A percentile compares a stretch with the other conserved stretches of the same genome.
These are phyloP conservation scores for Pluvialis apricaria DNA, from an alignment of 2,113 vertebrate genomes.

Conservation along the genomic window DNA sequence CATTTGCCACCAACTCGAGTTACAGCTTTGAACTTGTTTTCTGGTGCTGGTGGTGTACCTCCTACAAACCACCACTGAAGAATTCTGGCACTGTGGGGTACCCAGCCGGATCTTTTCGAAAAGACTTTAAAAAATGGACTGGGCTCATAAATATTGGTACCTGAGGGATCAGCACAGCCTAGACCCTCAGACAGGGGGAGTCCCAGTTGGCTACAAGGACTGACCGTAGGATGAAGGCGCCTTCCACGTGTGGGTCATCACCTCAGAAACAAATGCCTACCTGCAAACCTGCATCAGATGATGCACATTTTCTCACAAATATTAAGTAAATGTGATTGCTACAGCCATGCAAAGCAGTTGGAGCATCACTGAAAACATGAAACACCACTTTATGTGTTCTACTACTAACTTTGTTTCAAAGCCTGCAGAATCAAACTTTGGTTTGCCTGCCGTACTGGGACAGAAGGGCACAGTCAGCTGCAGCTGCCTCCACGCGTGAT, in stretches of 20 bases:
- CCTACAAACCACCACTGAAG: background rate
- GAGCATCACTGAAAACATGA: background rate
- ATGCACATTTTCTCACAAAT: background rate
- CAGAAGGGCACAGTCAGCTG: background rate
- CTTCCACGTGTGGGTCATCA: no score
- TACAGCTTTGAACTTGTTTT: background rate
- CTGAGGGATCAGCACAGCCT: no score
- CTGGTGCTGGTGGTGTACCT: background rate
- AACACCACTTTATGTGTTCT: background rate
- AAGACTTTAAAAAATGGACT: background rate
- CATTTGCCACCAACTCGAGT: background rate
- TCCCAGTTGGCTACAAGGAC: background rate
- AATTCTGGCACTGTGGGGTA: background rate
- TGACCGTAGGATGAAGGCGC: fast-evolving
- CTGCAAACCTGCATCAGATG: background rate
- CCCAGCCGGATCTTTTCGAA: background rate
- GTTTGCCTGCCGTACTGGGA: background rate
- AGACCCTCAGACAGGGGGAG: background rate
- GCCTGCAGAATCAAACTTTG: no score
- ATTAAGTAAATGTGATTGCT: background rate
- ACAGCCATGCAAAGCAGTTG: background rate
- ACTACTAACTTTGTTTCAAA: background rate
- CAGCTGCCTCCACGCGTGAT: fast-evolving
- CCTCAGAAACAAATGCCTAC: background rate
- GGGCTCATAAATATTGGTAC: background rate